These are phyloP conservation scores for Mamestra brassicae DNA, from an alignment of 2,888 invertebrate genomes.

Conservation along the genomic window DNA sequence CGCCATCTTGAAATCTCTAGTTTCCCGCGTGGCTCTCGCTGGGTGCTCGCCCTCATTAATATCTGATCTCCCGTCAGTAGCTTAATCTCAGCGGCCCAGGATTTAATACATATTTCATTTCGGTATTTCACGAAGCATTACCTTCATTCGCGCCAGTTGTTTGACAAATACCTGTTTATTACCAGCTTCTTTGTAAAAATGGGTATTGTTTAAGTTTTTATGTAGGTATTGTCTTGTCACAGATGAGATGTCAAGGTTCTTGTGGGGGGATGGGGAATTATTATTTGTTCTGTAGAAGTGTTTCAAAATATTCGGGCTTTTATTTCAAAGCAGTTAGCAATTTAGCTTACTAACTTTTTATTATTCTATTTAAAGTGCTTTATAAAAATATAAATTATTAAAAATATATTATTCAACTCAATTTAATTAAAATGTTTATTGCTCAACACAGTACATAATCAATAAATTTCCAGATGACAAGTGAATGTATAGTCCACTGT, in stretches of 20 bases:
- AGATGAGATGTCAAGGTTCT: constrained; percentile 35
- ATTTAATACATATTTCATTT: constrained; percentile 90
- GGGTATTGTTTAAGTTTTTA: constrained; percentile 65
- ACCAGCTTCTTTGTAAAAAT: constrained; percentile 62
- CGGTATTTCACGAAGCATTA: constrained; percentile 85
- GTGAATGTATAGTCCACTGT: too few species aligned
- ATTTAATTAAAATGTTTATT: too few species aligned
- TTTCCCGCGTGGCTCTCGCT: constrained; percentile 60
- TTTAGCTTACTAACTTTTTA: too few species aligned
- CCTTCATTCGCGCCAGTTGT: constrained; percentile 76
- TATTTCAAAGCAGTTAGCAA: not conserved
- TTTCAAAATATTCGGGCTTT: not conserved
- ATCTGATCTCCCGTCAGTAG: constrained; percentile 80
- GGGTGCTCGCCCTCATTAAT: constrained; percentile 74
- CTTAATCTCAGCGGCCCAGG: constrained; percentile 85
- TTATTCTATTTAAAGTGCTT: too few species aligned
- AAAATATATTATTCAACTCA: too few species aligned
- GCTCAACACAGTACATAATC: too few species aligned
- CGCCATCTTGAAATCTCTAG: constrained; percentile 20
- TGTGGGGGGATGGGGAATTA: not conserved
- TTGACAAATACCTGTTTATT: constrained; percentile 86
- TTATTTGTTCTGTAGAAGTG: not conserved
- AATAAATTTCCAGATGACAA: too few species aligned
- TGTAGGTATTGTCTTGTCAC: constrained; percentile 33
- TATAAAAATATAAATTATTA: too few species aligned